Evolutionary conservation across 2,888 invertebrate genomes (phyloP).

Genomic region (Eristalis intricaria): DNA sequence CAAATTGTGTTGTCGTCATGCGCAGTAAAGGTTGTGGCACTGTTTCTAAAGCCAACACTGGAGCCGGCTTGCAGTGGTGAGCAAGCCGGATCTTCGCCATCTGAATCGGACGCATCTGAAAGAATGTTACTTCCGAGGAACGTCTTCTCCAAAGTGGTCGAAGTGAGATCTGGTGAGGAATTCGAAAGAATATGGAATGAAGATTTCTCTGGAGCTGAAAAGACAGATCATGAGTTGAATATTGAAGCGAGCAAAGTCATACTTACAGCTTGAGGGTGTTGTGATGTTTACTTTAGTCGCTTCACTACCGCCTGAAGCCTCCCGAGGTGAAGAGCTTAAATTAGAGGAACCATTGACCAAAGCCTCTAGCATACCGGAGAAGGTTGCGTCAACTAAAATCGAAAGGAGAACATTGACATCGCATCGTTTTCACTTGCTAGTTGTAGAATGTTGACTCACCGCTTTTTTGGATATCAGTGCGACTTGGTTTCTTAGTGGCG

Average conservation of each 20-base stretch:
- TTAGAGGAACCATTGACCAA: slow-evolving; percentile 61
- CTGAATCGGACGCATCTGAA: slow-evolving; percentile 86
- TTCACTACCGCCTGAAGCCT: slow-evolving; percentile 22
- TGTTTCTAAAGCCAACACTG: slow-evolving; percentile 36
- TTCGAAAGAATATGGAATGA: slow-evolving; percentile 80
- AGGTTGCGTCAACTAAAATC: slow-evolving; percentile 68
- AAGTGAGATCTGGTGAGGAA: slow-evolving; percentile 82
- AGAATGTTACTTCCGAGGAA: slow-evolving; percentile 76
- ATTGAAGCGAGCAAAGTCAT: not conserved
- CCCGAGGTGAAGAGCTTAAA: slow-evolving; percentile 40
- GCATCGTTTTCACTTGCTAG: not conserved
- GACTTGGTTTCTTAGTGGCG: slow-evolving; percentile 40
- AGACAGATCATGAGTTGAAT: not conserved
- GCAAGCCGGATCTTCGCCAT: slow-evolving; percentile 90
- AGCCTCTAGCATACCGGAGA: slow-evolving; percentile 71
- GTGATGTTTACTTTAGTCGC: slow-evolving; percentile 43
- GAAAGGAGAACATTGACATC: not conserved
- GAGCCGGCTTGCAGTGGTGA: slow-evolving; percentile 40
- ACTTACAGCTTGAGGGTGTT: slow-evolving; percentile 57
- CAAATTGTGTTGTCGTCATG: slow-evolving; percentile 43
- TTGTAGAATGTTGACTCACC: slow-evolving; percentile 35
- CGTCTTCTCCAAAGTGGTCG: slow-evolving; percentile 57
- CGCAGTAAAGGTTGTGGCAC: slow-evolving; percentile 39
- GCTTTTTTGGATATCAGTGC: slow-evolving; percentile 63
- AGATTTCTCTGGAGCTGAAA: slow-evolving; percentile 70